phyloP scores from a whole-genome alignment of 2,888 invertebrate species.

The Lithodes maja region DNA sequence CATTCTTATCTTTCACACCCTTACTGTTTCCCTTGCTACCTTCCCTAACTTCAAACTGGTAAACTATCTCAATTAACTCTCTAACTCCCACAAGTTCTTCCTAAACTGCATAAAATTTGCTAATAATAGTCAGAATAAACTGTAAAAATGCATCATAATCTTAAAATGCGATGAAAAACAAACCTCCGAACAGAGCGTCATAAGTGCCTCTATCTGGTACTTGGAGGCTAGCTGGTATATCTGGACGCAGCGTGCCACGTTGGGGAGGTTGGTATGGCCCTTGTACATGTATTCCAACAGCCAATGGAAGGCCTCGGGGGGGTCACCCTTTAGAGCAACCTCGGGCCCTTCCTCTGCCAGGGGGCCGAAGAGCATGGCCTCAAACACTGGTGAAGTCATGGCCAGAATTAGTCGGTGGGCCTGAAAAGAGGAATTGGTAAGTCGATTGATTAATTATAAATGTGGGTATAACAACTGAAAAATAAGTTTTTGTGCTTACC shows the following conservation, averaged over 20 bases:
- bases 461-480: too few relatives aligned
- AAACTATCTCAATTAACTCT: too few relatives aligned
- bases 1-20: too few relatives aligned
- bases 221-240: slow-evolving; percentile 81
- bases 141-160: too few relatives aligned
- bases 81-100: too few relatives aligned
- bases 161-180: not conserved
- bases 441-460: too few relatives aligned
- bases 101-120: too few relatives aligned
- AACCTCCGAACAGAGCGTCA: slow-evolving; percentile 49
- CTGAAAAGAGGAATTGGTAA: slow-evolving; percentile 1
- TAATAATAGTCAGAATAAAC: too few relatives aligned
- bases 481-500: too few relatives aligned
- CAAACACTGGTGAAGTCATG: slow-evolving; percentile 82
- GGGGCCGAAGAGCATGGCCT: slow-evolving; percentile 82
- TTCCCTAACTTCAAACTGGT: too few relatives aligned
- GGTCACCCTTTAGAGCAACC: slow-evolving; percentile 78
- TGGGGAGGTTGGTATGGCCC: slow-evolving; percentile 78
- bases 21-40: too few relatives aligned
- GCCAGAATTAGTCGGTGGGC: slow-evolving; percentile 81
- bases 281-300: slow-evolving; percentile 80
- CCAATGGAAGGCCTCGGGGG: slow-evolving; percentile 79
- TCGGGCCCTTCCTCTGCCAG: slow-evolving; percentile 77
- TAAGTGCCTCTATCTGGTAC: slow-evolving; percentile 77
- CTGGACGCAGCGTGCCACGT: slow-evolving; percentile 80